A percentile compares a stretch with the other conserved stretches of the same genome.
phyloP scores from a whole-genome alignment of 2,113 vertebrate species.

The Scartelaos histophorus region DNA sequence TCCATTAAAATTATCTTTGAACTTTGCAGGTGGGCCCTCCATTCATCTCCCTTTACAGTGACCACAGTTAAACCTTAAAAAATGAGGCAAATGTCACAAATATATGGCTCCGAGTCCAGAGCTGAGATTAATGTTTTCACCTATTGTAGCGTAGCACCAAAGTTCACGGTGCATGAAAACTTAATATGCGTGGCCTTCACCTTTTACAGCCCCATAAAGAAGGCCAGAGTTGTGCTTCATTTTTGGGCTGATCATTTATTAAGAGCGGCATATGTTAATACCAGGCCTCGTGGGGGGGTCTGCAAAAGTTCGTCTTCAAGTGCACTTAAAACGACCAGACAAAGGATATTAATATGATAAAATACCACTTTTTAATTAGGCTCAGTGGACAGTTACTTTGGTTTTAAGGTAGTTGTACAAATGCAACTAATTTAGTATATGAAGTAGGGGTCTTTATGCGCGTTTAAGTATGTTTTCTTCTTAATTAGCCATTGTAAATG shows the following conservation, averaged over 20 bases:
- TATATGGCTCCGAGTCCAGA: constrained; percentile 63
- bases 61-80: constrained; percentile 34
- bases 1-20: constrained; percentile 33
- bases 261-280: constrained; percentile 90
- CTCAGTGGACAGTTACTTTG: constrained; percentile 49
- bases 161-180: constrained; percentile 92
- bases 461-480: neutral
- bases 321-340: constrained; percentile 52
- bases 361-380: constrained; percentile 63
- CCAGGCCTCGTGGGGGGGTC: constrained; percentile 50
- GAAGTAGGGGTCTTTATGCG: neutral
- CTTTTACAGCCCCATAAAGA: constrained; percentile 94
- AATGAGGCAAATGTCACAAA: constrained; percentile 42
- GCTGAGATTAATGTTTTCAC: constrained; percentile 89
- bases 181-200: constrained; percentile 92
- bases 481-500: neutral
- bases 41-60: constrained; percentile 21
- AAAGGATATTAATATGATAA: constrained; percentile 81
- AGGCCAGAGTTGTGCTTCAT: constrained; percentile 87
- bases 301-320: constrained; percentile 63
- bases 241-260: constrained; percentile 93
- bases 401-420: neutral
- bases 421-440: neutral
- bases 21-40: constrained; percentile 12
- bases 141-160: constrained; percentile 85